These are phyloP conservation scores for Euthynnus affinis DNA, from an alignment of 2,797 vertebrate species.

Conservation along the genomic window DNA sequence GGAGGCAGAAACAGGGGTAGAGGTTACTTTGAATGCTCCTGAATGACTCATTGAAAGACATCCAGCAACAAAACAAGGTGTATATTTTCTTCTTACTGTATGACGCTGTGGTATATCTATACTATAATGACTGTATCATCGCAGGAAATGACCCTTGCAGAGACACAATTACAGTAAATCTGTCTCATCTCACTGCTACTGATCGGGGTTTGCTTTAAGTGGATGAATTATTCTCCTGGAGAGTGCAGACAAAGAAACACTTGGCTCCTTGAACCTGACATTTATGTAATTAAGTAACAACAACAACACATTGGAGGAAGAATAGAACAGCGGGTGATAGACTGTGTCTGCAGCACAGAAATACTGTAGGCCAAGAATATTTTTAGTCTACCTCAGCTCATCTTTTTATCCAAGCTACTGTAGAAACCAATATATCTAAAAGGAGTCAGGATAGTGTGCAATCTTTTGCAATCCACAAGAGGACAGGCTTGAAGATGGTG, in stretches of 20 bases:
- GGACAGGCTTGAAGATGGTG: no score
- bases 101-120: neutral
- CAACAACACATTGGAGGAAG: neutral
- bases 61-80: no score
- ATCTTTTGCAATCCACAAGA: no score
- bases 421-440: no score
- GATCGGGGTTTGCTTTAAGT: constrained; percentile 18
- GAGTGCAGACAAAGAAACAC: constrained; percentile 15
- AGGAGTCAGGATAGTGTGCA: no score
- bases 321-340: no score
- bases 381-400: neutral
- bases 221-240: constrained; percentile 9
- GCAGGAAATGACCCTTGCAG: constrained; percentile 18
- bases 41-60: neutral
- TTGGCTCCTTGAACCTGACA: constrained; percentile 20
- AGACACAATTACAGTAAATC: constrained; percentile 33
- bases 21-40: constrained; percentile 2
- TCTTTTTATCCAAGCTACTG: no score
- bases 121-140: constrained; percentile 15
- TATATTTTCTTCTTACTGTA: no score
- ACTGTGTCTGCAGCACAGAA: no score
- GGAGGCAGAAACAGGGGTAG: neutral
- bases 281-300: constrained; percentile 19
- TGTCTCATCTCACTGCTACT: neutral
- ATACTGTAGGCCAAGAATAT: neutral